phyloP scores from a whole-genome alignment of 1,140 invertebrate genomes.

The Grapholita molesta region DNA sequence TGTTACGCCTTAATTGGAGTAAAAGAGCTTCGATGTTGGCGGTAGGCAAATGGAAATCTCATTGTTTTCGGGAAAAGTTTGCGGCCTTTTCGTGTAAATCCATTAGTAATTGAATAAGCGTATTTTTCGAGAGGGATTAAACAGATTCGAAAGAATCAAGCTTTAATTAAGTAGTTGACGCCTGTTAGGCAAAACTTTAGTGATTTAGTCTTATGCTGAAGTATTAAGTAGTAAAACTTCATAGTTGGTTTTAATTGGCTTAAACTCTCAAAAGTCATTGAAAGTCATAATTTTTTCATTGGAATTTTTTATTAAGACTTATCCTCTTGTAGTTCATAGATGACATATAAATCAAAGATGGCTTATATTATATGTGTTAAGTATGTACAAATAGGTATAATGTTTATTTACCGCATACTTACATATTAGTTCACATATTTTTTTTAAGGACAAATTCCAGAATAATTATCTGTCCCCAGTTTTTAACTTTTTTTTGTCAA shows the following conservation, averaged over 20 bases:
- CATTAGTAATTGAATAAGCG: background rate
- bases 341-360: too few species aligned
- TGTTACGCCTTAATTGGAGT: too few species aligned
- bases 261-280: background rate
- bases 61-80: background rate
- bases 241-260: background rate
- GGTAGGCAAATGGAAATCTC: background rate
- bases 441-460: too few species aligned
- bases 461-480: too few species aligned
- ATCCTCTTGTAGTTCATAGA: too few species aligned
- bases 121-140: background rate
- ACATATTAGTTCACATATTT: too few species aligned
- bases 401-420: too few species aligned
- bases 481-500: too few species aligned
- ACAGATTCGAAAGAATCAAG: background rate
- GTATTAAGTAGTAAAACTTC: background rate
- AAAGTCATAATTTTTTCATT: background rate
- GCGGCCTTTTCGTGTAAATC: conserved; percentile 1
- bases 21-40: too few species aligned
- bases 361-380: too few species aligned
- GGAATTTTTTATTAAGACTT: too few species aligned
- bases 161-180: background rate
- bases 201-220: background rate
- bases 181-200: background rate
- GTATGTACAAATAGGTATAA: too few species aligned